These are phyloP conservation scores for Blennius ocellaris DNA, from an alignment of 2,113 vertebrate species.

Conservation along the genomic window DNA sequence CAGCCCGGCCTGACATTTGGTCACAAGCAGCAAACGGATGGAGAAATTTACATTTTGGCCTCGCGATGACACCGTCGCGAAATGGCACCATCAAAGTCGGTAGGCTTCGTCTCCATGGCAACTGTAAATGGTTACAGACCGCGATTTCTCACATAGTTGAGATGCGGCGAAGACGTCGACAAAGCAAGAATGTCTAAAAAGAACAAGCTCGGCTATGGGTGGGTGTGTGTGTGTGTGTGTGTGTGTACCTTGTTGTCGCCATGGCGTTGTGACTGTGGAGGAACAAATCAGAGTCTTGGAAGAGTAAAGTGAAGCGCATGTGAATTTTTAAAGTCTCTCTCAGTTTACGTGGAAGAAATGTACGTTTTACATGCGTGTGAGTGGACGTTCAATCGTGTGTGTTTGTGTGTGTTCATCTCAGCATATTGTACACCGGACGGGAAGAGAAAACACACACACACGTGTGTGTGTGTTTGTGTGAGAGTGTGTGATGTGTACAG, in stretches of 20 bases:
- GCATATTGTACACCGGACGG: too few relatives aligned
- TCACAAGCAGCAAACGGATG: too few relatives aligned
- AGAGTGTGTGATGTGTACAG: neutral
- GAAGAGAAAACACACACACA: too few relatives aligned
- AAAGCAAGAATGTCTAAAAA: too few relatives aligned
- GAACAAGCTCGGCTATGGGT: too few relatives aligned
- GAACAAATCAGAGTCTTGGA: slow-evolving; percentile 12
- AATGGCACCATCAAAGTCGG: neutral
- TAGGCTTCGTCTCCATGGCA: neutral
- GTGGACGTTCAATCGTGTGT: neutral
- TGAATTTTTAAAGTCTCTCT: slow-evolving; percentile 18
- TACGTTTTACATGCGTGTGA: neutral
- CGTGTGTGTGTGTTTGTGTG: slow-evolving; percentile 2
- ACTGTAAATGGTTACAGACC: neutral
- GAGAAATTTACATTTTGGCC: too few relatives aligned
- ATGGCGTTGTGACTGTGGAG: neutral
- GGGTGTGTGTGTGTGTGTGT: too few relatives aligned
- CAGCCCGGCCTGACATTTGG: too few relatives aligned
- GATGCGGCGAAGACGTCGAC: neutral
- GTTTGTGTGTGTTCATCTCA: neutral
- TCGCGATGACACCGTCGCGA: too few relatives aligned
- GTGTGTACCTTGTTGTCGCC: too few relatives aligned
- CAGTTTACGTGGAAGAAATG: too few relatives aligned
- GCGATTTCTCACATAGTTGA: neutral
- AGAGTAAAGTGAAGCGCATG: neutral